Percentiles rank a stretch among this genome's conserved stretches.
Conservation (phyloP, 1,140 invertebrate species). For the Scaptomyza graminum region DNA sequence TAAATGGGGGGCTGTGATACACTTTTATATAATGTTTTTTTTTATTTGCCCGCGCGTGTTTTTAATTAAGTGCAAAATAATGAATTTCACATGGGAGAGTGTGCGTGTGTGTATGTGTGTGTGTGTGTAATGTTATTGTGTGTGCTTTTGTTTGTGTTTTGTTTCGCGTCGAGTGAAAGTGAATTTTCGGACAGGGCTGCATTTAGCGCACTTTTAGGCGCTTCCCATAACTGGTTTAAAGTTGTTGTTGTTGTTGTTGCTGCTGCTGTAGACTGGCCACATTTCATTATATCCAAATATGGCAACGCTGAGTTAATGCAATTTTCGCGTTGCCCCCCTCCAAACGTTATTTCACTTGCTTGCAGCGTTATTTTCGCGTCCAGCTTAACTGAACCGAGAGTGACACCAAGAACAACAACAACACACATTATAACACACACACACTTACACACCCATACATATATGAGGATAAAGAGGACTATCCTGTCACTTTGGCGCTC, state of each 20-base stretch:
- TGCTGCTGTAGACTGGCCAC: conserved; percentile 23
- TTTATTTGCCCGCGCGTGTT: conserved; percentile 53
- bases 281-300: conserved; percentile 47
- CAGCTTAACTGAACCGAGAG: conserved; percentile 25
- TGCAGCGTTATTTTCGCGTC: conserved; percentile 49
- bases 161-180: conserved; percentile 29
- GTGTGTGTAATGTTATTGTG: conserved; percentile 12
- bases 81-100: conserved; percentile 37
- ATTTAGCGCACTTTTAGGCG: conserved; percentile 48
- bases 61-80: conserved; percentile 80
- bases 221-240: conserved; percentile 63
- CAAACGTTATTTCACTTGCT: conserved; percentile 59
- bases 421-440: not conserved
- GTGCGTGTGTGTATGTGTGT: conserved; percentile 6
- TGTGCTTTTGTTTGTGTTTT: not conserved
- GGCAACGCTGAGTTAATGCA: conserved; percentile 49
- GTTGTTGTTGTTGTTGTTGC: conserved; percentile 39
- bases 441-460: conserved; percentile 1
- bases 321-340: conserved; percentile 46
- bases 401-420: conserved; percentile 3
- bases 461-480: not conserved
- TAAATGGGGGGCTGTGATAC: conserved; percentile 25
- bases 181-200: conserved; percentile 27
- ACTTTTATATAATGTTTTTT: conserved; percentile 23
- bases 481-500: conserved; percentile 10